Percentiles rank a stretch among this genome's conserved stretches.
phyloP scores from a whole-genome alignment of 2,113 vertebrate genomes.

The Grantiella picta region DNA sequence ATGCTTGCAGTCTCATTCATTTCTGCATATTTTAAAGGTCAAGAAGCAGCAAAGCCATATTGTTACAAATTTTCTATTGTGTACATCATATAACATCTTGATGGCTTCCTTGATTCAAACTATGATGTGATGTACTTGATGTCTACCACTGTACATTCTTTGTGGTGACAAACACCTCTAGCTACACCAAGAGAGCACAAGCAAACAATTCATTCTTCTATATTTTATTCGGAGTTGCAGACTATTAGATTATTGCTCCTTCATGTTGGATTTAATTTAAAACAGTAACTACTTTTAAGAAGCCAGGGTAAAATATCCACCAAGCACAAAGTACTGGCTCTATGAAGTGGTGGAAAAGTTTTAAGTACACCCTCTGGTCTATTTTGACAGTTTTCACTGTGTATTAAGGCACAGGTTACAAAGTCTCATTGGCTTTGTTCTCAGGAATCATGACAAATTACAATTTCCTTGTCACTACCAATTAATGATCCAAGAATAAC shows the following conservation, averaged over 20 bases:
- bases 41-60: neutral
- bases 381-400: neutral
- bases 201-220: neutral
- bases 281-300: neutral
- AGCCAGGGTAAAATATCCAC: neutral
- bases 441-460: neutral
- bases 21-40: neutral
- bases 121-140: neutral
- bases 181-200: neutral
- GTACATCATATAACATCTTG: neutral
- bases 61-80: neutral
- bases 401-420: neutral
- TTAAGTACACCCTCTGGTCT: neutral
- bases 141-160: neutral
- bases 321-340: neutral
- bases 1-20: neutral
- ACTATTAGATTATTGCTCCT: neutral
- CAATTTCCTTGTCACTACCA: neutral
- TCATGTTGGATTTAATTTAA: neutral
- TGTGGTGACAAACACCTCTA: neutral
- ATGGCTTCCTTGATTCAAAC: neutral
- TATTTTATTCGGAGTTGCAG: neutral
- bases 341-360: neutral
- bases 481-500: neutral
- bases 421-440: neutral